Evolutionary conservation across 2,888 invertebrate genomes (phyloP).

Genomic region (Caenorhabditis uteleia): DNA sequence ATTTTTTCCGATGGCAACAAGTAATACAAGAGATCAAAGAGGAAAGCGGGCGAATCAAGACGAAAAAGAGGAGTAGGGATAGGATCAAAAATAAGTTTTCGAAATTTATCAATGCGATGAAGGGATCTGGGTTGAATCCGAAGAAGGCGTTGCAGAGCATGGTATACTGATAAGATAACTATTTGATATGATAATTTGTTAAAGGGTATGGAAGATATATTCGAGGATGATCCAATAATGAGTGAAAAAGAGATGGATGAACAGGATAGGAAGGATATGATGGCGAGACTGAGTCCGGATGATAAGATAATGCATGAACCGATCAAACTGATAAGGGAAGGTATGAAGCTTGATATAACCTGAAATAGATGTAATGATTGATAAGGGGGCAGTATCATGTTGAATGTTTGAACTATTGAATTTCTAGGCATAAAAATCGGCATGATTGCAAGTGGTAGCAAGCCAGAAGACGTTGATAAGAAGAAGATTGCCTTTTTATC

Average conservation of each 20-base stretch:
- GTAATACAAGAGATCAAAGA: conserved; percentile 44
- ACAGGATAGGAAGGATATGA: conserved; percentile 22
- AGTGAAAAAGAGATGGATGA: conserved; percentile 35
- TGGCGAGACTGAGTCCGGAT: conserved; percentile 38
- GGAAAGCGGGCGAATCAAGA: conserved; percentile 38
- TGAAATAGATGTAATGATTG: too few relatives aligned
- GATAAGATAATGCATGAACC: conserved; percentile 48
- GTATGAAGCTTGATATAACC: too few relatives aligned
- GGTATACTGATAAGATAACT: too few relatives aligned
- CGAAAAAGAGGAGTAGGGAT: conserved; percentile 43
- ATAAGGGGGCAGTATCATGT: too few relatives aligned
- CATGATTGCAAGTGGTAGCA: conserved; percentile 53
- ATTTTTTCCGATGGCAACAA: conserved; percentile 43
- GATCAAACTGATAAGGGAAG: conserved; percentile 61
- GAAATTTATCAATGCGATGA: conserved; percentile 35
- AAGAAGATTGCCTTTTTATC: conserved; percentile 62
- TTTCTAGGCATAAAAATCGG: conserved; percentile 65
- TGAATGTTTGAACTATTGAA: too few relatives aligned
- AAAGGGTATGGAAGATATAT: conserved; percentile 40
- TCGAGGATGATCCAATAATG: conserved; percentile 39
- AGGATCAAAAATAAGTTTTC: conserved; percentile 46
- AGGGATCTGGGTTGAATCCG: conserved; percentile 33
- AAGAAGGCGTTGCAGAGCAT: conserved; percentile 27
- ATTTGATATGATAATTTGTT: too few relatives aligned
- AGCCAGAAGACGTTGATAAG: conserved; percentile 55